phyloP scores from a whole-genome alignment of 2,113 vertebrate genomes.

The Gorilla gorilla region DNA sequence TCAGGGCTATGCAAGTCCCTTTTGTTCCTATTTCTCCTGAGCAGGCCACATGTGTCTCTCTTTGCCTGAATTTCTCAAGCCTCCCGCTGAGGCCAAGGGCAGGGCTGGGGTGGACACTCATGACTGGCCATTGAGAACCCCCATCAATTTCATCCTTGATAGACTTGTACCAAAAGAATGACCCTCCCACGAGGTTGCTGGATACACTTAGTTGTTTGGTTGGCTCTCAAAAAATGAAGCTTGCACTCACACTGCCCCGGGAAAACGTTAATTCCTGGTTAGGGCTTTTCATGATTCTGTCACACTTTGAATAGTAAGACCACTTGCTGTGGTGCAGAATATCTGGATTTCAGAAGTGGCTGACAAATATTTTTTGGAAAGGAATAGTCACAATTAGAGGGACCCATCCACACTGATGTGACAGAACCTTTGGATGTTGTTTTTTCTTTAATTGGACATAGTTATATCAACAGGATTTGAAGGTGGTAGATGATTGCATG shows the following conservation, averaged over 20 bases:
- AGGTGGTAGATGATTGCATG: neutral
- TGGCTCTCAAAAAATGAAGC: neutral
- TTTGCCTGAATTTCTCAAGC: conserved; percentile 10
- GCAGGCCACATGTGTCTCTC: neutral
- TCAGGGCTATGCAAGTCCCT: neutral
- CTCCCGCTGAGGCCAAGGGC: neutral
- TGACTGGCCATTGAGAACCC: neutral
- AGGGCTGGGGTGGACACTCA: neutral
- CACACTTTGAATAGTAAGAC: neutral
- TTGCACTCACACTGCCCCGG: neutral
- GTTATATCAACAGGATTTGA: neutral
- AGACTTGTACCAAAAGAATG: neutral
- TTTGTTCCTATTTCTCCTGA: neutral
- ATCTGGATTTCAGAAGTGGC: neutral
- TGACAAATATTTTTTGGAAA: neutral
- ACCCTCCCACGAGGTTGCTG: neutral
- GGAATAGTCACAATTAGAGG: neutral
- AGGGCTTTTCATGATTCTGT: neutral
- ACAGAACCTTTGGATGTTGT: neutral
- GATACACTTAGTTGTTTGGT: neutral
- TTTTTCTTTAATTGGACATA: neutral
- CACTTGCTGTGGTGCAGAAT: neutral
- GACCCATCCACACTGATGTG: neutral
- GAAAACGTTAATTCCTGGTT: neutral
- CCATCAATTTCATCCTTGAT: neutral